Conservation (phyloP, 2,113 vertebrate genomes). For the Phylloscopus trochilus region DNA sequence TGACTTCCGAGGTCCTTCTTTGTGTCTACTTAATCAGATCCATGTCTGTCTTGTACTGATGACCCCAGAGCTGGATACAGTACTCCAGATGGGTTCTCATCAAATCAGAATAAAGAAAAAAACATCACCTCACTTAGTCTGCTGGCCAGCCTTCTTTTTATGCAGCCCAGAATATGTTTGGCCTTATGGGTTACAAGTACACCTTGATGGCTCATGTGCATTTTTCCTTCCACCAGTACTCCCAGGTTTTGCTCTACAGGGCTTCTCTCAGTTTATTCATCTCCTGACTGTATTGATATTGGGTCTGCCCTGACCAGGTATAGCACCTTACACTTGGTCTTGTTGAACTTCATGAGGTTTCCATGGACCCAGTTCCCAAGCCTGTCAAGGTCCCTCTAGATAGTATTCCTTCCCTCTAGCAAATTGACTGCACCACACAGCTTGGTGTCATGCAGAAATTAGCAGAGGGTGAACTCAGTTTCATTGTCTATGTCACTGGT, state of each 20-base stretch:
- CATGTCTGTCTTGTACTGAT: background rate
- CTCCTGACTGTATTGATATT: background rate
- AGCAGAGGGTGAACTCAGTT: background rate
- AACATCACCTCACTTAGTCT: background rate
- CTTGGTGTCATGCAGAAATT: background rate
- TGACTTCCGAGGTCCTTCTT: background rate
- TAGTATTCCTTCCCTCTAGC: background rate
- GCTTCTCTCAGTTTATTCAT: background rate
- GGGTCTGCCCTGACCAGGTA: background rate
- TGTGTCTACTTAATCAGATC: accelerated
- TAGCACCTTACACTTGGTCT: background rate
- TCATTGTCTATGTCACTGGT: background rate
- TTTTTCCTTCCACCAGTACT: background rate
- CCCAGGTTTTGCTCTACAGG: background rate
- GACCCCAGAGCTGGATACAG: background rate
- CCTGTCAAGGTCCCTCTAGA: background rate
- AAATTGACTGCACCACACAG: background rate
- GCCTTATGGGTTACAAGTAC: background rate
- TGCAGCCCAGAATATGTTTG: background rate
- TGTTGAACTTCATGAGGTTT: background rate
- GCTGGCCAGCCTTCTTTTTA: accelerated
- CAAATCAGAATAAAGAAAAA: background rate
- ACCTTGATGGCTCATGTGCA: background rate
- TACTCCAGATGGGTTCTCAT: background rate
- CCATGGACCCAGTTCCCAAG: background rate